Percentiles rank a stretch among this genome's conserved stretches.
phyloP scores from a whole-genome alignment of 37 sponge, comb jelly and placozoan genomes.

The Halisarca cf. caerulea region DNA sequence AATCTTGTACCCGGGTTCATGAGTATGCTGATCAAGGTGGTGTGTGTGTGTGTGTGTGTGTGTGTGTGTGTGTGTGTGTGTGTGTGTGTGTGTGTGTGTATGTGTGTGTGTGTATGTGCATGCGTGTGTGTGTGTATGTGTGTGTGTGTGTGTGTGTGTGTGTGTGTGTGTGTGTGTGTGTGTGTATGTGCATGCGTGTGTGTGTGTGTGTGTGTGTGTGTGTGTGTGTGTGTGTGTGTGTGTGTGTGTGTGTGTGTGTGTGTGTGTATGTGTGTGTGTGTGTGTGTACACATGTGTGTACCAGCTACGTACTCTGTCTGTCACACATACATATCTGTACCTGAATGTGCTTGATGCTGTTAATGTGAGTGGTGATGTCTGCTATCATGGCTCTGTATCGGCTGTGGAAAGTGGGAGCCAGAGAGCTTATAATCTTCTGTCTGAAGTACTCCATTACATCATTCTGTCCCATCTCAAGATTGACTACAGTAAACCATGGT shows the following conservation, averaged over 20 bases:
- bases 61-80: no score
- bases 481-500: slow-evolving; percentile 14
- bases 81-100: no score
- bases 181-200: not conserved
- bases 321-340: not conserved
- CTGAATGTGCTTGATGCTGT: slow-evolving; percentile 22
- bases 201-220: not conserved
- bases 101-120: not conserved
- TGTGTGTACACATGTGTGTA: not conserved
- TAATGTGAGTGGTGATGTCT: slow-evolving; percentile 53
- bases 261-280: slow-evolving; percentile 1
- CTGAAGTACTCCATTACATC: slow-evolving; percentile 42
- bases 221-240: slow-evolving; percentile 21
- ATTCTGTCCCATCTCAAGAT: slow-evolving; percentile 39
- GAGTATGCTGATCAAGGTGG: no score
- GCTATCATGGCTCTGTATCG: slow-evolving; percentile 46
- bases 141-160: slow-evolving; percentile 18
- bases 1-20: no score
- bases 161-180: no score
- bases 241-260: no score
- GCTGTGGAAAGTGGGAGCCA: slow-evolving; percentile 33
- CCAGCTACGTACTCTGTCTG: not conserved
- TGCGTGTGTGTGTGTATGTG: slow-evolving; percentile 9
- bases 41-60: no score
- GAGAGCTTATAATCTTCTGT: slow-evolving; percentile 28